A percentile compares a stretch with the other conserved stretches of the same genome.
phyloP scores from a whole-genome alignment of 2,888 invertebrate species.

The Agrochola macilenta region DNA sequence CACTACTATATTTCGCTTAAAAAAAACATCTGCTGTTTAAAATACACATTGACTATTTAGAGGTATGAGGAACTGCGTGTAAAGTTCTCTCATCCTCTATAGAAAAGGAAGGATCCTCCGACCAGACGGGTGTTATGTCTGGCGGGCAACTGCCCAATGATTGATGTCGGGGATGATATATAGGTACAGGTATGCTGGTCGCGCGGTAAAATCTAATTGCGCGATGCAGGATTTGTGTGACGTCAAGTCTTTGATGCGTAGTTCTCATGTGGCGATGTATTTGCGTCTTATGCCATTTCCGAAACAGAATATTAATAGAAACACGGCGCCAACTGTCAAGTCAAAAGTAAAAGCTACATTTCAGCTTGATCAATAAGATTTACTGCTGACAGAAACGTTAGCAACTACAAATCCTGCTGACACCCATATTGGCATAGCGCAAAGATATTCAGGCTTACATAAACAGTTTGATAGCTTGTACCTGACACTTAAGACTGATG shows the following conservation, averaged over 20 bases:
- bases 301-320: not conserved
- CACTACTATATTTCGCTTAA: not conserved
- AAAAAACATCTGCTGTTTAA: not conserved
- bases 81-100: too few relatives aligned
- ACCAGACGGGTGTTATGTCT: too few relatives aligned
- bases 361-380: not conserved
- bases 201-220: too few relatives aligned
- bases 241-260: too few relatives aligned
- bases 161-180: too few relatives aligned
- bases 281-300: not conserved
- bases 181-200: too few relatives aligned
- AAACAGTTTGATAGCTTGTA: constrained; percentile 23
- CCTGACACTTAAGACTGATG: constrained; percentile 46
- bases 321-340: not conserved
- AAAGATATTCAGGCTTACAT: constrained; percentile 24
- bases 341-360: not conserved
- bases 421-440: constrained; percentile 13
- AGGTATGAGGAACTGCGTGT: too few relatives aligned
- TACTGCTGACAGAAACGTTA: not conserved
- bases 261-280: too few relatives aligned
- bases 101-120: too few relatives aligned
- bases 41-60: not conserved
- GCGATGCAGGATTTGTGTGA: too few relatives aligned
- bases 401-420: constrained; percentile 19
- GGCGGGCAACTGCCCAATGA: too few relatives aligned